Conservation (phyloP, 2,888 invertebrate species). For the Folsomia manolachei region DNA sequence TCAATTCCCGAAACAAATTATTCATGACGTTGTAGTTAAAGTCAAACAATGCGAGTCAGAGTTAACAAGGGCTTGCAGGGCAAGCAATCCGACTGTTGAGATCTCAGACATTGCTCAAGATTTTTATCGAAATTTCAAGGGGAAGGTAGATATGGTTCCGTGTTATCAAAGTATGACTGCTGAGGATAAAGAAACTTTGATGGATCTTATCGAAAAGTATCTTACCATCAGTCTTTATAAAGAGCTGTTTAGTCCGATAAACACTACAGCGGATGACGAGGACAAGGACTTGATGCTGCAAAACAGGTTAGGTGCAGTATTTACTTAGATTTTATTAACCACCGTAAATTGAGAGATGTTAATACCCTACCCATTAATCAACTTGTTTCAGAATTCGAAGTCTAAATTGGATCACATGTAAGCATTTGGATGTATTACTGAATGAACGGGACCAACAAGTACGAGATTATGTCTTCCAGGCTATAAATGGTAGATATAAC, state of each 20-base stretch:
- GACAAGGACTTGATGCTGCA: slow-evolving; percentile 91
- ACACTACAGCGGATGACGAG: slow-evolving; percentile 75
- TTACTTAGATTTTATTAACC: not conserved
- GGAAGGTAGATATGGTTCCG: slow-evolving; percentile 65
- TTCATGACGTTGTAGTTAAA: slow-evolving; percentile 67
- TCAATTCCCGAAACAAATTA: slow-evolving; percentile 55
- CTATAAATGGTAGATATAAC: slow-evolving; percentile 71
- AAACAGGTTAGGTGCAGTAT: slow-evolving; percentile 58
- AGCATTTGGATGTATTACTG: slow-evolving; percentile 88
- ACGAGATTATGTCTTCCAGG: slow-evolving; percentile 84
- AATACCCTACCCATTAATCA: no score
- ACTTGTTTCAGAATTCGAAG: slow-evolving; percentile 73
- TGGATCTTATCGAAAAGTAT: slow-evolving; percentile 92
- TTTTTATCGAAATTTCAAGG: slow-evolving; percentile 74
- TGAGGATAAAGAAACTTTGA: slow-evolving; percentile 75
- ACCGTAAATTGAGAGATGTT: not conserved
- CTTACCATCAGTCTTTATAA: slow-evolving; percentile 87
- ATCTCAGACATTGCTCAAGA: slow-evolving; percentile 86
- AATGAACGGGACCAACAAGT: slow-evolving; percentile 80
- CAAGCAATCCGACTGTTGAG: slow-evolving; percentile 53
- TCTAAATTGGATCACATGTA: slow-evolving; percentile 92
- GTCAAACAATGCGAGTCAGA: slow-evolving; percentile 67
- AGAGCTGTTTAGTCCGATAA: slow-evolving; percentile 79
- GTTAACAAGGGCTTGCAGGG: slow-evolving; percentile 55
- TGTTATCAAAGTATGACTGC: slow-evolving; percentile 64